Evolutionary conservation across 2,113 vertebrate species (phyloP).

Genomic region (Microcebus ravelobensis): DNA sequence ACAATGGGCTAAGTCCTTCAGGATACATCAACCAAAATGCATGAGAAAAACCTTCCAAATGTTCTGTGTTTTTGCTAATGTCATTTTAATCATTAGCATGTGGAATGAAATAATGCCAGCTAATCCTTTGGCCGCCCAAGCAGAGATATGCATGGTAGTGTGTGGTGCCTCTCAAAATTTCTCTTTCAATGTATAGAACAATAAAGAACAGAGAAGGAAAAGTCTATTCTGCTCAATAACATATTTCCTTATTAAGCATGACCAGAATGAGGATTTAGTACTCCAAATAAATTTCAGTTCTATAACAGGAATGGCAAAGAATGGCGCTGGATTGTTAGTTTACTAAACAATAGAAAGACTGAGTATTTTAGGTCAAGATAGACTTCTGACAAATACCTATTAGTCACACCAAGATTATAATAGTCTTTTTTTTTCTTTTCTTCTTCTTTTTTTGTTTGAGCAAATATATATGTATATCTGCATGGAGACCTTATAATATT

Average conservation of each 20-base stretch:
- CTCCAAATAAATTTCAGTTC: neutral
- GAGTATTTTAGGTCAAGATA: neutral
- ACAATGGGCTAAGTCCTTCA: neutral
- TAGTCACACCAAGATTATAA: neutral
- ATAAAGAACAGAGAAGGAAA: neutral
- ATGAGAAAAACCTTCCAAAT: neutral
- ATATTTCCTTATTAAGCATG: neutral
- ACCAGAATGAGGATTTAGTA: neutral
- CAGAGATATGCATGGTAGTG: neutral
- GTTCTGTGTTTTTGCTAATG: constrained; percentile 24
- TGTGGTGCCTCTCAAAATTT: neutral
- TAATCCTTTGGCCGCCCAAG: neutral
- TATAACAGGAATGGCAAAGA: neutral
- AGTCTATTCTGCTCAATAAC: neutral
- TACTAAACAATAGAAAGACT: neutral
- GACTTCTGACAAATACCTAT: neutral
- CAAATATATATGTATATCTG: neutral
- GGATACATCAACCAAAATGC: neutral
- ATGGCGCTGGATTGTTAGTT: neutral
- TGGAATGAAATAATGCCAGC: neutral
- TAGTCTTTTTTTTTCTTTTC: neutral
- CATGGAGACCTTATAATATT: neutral
- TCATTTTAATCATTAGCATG: neutral
- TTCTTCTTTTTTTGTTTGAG: neutral
- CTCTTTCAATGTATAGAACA: neutral